Conservation (phyloP, 2,797 vertebrate species). For the Spinibarbus caldwelli region DNA sequence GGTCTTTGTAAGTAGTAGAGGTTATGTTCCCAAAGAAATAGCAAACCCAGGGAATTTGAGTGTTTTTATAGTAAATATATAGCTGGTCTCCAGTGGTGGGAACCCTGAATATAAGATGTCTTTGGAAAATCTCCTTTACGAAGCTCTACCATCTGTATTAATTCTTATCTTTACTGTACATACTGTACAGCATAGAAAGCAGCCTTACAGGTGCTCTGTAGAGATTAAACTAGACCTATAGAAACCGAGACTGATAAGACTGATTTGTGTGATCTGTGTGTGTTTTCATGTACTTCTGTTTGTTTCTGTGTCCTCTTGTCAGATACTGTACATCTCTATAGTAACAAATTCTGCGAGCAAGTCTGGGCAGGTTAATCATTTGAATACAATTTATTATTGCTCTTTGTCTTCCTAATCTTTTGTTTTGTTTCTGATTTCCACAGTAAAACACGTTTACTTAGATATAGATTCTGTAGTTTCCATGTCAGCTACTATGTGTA, state of each 20-base stretch:
- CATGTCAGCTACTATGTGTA: too few species aligned
- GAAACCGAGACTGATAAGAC: not conserved
- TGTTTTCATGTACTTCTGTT: not conserved
- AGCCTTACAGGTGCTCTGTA: not conserved
- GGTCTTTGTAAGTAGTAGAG: not conserved
- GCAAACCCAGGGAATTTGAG: not conserved
- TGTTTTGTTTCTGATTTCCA: slow-evolving; percentile 10
- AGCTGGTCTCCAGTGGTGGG: not conserved
- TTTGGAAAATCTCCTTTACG: not conserved
- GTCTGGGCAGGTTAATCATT: slow-evolving; percentile 22
- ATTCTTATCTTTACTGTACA: not conserved
- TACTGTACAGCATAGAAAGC: not conserved
- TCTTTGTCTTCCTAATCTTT: not conserved
- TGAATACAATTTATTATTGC: not conserved
- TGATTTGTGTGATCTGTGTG: not conserved
- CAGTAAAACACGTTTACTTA: not conserved
- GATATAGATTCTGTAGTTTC: not conserved
- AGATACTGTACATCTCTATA: not conserved
- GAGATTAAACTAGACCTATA: slow-evolving; percentile 18
- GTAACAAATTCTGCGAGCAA: not conserved
- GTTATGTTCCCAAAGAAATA: not conserved
- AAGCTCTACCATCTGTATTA: not conserved
- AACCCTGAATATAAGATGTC: not conserved
- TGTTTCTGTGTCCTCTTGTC: not conserved
- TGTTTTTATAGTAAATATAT: not conserved